Evolutionary conservation across 2,888 invertebrate species (phyloP), one percentile per base, ranked within the genome.

Genomic region (Ennomos fuscantarius): DNA sequence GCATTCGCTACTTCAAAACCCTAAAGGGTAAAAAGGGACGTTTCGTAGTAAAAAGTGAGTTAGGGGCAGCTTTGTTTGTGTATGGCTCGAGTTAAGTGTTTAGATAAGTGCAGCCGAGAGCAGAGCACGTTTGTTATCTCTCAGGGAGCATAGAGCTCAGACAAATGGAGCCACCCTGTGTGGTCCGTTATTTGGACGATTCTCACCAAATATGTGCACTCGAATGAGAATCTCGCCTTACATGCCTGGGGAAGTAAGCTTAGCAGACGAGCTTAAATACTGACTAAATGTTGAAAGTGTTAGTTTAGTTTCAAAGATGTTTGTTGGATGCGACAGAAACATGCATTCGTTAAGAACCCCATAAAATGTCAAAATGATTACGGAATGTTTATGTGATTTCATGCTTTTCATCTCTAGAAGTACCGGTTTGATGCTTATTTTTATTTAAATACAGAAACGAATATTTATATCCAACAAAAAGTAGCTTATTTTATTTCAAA

Each of bases 101-200:
- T 92, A 89, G 88, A 90, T 91, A 92, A 92, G 90, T 89, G 90
- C 84, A 84, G 81, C 81, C 78, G 84, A 86, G 89, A 87, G 86
- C 82, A 76, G 79, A 78, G 83, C 82, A 76, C 88, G 89, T 89
- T 87, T 89, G 90, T 89, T 91, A 91, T 90, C 90, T 90, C 84
- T 82, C 74, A 75, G 82, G 82, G 84, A 85, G 84, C 79, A 76
- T 66, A 77, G 72, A 77, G 78, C 76, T 75, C 84, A 78, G 86
- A 84, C 89, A 87, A 89, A 90, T 88, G 91, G 84, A 87, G 77
- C 83, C 90, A 84, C 86, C 89, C 86, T 89, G 90, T 91, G 91
- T 89, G 91, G 89, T 89, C 91, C 73, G 74, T 73, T 86, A 82
- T 86, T 87, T 84, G 83, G 84, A 72, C 77, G 80, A 75, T 80